phyloP scores from a whole-genome alignment of 2,888 invertebrate genomes.

The Sialis lutaria region DNA sequence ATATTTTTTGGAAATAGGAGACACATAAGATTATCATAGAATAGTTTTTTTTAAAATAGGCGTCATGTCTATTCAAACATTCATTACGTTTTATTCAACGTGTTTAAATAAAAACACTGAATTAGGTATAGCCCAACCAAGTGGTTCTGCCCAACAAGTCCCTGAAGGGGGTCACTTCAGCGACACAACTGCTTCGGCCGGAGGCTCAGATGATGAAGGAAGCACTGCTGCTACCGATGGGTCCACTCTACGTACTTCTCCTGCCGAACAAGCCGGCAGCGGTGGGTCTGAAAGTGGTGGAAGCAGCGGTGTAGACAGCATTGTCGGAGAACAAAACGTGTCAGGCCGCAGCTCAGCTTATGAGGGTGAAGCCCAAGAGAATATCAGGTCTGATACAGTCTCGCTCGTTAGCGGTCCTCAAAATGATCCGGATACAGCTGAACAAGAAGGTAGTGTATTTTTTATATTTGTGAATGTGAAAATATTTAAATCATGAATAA shows the following conservation, averaged over 20 bases:
- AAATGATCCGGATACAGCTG: slow-evolving; percentile 18
- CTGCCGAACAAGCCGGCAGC: slow-evolving; percentile 57
- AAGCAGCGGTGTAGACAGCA: slow-evolving; percentile 82
- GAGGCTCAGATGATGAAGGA: slow-evolving; percentile 86
- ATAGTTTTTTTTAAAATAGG: no score
- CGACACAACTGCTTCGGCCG: slow-evolving; percentile 71
- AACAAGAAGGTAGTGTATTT: slow-evolving; percentile 17
- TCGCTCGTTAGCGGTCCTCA: slow-evolving; percentile 26
- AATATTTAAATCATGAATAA: not conserved
- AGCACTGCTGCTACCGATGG: slow-evolving; percentile 92
- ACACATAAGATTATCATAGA: no score
- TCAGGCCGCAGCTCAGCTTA: slow-evolving; percentile 90
- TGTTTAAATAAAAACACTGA: not conserved
- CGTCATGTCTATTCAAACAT: no score
- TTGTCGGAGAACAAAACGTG: slow-evolving; percentile 67
- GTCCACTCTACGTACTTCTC: slow-evolving; percentile 73
- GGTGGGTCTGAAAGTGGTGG: slow-evolving; percentile 79
- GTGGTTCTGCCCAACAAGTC: slow-evolving; percentile 15
- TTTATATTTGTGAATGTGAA: no score
- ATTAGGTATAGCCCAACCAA: slow-evolving; percentile 8
- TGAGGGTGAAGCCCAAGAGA: slow-evolving; percentile 58
- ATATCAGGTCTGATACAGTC: slow-evolving; percentile 35
- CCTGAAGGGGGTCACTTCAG: slow-evolving; percentile 49
- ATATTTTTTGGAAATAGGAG: no score
- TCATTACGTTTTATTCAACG: no score